Evolutionary conservation across 2,797 vertebrate genomes (phyloP), one percentile per base, ranked within the genome.

Genomic region (Adrianichthys oophorus): DNA sequence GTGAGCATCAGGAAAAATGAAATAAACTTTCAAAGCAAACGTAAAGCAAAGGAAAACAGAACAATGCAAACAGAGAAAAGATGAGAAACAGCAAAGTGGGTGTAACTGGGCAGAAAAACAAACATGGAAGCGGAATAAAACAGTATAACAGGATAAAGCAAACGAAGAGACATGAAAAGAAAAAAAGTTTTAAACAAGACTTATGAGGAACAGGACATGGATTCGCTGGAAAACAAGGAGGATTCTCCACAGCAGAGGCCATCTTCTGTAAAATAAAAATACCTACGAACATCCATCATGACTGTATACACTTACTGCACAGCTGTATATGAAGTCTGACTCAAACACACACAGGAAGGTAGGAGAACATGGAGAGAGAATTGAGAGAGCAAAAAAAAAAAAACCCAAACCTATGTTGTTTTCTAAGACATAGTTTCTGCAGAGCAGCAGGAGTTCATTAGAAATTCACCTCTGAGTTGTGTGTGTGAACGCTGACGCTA

Each of bases 11-110:
- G 54, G 26, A 66, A 62, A 65, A 59, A 74, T 52, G n/a, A 44
- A 46, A 15, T 15, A 40, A 74, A 12, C 8, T 12, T 32, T 32
- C 64, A 78, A 78, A 82, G 74, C 71, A 72, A 51, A 69, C 45
- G 58, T 56, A 62, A 15, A 55, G 64, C 46, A 37, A 40, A 54
- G 54, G 44, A 55, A 62, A 62, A 56, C 0, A 24, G 24, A 7
- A 44, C 1, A 48, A 26, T 62, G 59, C 46, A 41, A 56, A 75
- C 17, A 7, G 16, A 56, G 58, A 40, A 59, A 18, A 41, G 50
- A 66, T 57, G 74, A 66, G 66, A 70, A 60, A 70, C 51, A 59
- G 68, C 55, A 57, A 53, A 67, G 62, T 41, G 70, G 79, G 74
- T 82, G 76, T 59, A 72, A 72, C 55, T 52, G 54, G 43, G 74